phyloP scores from a whole-genome alignment of 1,140 invertebrate species.

The Spodoptera litura region DNA sequence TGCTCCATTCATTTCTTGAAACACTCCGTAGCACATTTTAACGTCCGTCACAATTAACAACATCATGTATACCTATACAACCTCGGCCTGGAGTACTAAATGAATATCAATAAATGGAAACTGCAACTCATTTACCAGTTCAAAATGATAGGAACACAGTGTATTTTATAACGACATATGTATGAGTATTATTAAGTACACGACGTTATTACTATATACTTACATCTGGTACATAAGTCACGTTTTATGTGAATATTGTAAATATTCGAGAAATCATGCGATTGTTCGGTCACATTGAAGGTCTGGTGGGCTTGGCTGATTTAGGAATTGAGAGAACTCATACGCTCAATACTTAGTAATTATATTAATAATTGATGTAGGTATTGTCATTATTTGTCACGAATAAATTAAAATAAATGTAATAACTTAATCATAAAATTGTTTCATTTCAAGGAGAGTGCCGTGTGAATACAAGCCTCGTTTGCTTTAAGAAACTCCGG shows the following conservation, averaged over 20 bases:
- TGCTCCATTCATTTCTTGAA: background rate
- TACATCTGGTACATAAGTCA: slow-evolving; percentile 38
- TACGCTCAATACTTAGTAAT: slow-evolving; percentile 80
- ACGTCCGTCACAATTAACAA: background rate
- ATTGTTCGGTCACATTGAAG: slow-evolving; percentile 51
- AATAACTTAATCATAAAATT: slow-evolving; percentile 59
- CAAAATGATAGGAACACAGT: slow-evolving; percentile 39
- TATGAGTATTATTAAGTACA: slow-evolving; percentile 27
- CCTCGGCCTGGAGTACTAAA: slow-evolving; percentile 14
- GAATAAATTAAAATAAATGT: slow-evolving; percentile 81
- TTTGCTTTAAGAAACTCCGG: slow-evolving; percentile 41
- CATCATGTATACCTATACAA: background rate
- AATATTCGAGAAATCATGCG: slow-evolving; percentile 65
- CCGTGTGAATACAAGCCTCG: slow-evolving; percentile 21
- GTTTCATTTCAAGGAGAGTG: slow-evolving; percentile 48
- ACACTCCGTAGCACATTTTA: background rate
- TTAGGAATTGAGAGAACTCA: slow-evolving; percentile 82
- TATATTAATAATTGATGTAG: slow-evolving; percentile 65
- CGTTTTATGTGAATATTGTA: slow-evolving; percentile 66
- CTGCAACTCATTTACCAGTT: slow-evolving; percentile 13
- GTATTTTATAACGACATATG: slow-evolving; percentile 37
- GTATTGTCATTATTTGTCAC: slow-evolving; percentile 79
- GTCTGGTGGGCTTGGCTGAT: slow-evolving; percentile 72
- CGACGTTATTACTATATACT: slow-evolving; percentile 36
- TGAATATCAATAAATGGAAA: slow-evolving; percentile 8